Base-by-base conservation (phyloP, 2,113 vertebrate genomes). In the Carlito syrichta region DNA sequence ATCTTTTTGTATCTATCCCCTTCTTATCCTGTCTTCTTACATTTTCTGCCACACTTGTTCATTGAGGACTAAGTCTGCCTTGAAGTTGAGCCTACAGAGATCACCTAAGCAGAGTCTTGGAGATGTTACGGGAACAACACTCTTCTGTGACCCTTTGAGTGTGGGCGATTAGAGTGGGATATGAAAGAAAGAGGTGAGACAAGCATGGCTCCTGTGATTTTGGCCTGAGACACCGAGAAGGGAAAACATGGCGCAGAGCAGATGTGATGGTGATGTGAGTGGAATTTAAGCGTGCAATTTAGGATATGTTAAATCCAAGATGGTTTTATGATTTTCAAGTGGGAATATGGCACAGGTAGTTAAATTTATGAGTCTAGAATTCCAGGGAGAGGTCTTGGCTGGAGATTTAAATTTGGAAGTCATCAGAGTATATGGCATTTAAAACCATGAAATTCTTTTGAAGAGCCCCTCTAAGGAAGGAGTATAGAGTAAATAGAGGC, bases 61-160 rank as follows among this genome's bases (percentile, higher is more conserved):
- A 35, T 4, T 25, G 60, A 95, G 27, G 22, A 60, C 13, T 54
- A 87, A 35, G 14, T 81, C 13, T 50, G 2, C 11, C 16, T 83
- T 86, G 32, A 94, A 95, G 10, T 73, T 89, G 69, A n/a, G 27
- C 23, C 8, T 38, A 79, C n/a, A 83, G 86, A 82, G 86, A 38
- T 63, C 32, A 82, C 38, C 71, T 66, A 74, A 5, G 27, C 11
- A 69, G 45, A 32, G 0, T 50, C 48, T 50, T 84, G 54, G 58
- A 90, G 63, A 45, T 23, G 54, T 40, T 79, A 63, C 69, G 74
- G 58, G 32, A 45, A 92, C 45, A 45, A 45, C 2, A 56, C 0
- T 10, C 30, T 78, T 52, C 23, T 22, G 8, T 63, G 23, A 63
- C 12, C 73, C 20, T n/a, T 30, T 48, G 71, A 32, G 38, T n/a